Conservation (phyloP, 2,888 invertebrate species). For the Campoplex capitator region DNA sequence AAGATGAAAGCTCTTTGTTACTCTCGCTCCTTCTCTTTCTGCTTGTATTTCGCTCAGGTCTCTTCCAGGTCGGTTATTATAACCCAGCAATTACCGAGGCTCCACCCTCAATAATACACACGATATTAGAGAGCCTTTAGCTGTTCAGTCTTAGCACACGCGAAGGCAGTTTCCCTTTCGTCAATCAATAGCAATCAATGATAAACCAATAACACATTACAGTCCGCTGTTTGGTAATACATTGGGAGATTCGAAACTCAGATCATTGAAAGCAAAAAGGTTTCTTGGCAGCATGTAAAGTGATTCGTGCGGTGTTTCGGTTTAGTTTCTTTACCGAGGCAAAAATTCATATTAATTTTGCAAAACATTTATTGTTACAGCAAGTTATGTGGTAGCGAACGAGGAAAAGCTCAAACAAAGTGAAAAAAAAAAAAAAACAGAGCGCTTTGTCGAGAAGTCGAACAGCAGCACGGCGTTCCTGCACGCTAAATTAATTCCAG, state of each 20-base stretch:
- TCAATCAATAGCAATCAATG: not conserved
- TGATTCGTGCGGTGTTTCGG: too few relatives aligned
- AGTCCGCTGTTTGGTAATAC: not conserved
- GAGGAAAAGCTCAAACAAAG: not conserved
- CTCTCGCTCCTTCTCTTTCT: conserved; percentile 6
- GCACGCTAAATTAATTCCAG: not conserved
- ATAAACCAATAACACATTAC: not conserved
- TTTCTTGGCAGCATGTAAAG: too few relatives aligned
- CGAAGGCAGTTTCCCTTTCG: not conserved
- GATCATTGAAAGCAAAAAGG: not conserved
- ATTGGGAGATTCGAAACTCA: not conserved
- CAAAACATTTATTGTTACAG: not conserved
- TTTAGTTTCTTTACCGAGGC: not conserved
- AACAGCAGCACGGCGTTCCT: not conserved
- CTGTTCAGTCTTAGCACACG: conserved; percentile 14
- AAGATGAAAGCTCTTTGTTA: conserved; percentile 55
- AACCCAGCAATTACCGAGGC: conserved; percentile 57
- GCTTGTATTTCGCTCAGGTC: not conserved
- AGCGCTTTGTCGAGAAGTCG: not conserved
- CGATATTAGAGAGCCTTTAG: not conserved
- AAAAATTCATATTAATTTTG: not conserved
- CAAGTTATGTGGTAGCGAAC: not conserved
- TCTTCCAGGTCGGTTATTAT: conserved; percentile 47
- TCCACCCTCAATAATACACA: conserved; percentile 55
- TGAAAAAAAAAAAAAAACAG: not conserved